These are phyloP conservation scores for Slavum lentiscoides DNA, from an alignment of 2,888 invertebrate genomes.

Conservation along the genomic window DNA sequence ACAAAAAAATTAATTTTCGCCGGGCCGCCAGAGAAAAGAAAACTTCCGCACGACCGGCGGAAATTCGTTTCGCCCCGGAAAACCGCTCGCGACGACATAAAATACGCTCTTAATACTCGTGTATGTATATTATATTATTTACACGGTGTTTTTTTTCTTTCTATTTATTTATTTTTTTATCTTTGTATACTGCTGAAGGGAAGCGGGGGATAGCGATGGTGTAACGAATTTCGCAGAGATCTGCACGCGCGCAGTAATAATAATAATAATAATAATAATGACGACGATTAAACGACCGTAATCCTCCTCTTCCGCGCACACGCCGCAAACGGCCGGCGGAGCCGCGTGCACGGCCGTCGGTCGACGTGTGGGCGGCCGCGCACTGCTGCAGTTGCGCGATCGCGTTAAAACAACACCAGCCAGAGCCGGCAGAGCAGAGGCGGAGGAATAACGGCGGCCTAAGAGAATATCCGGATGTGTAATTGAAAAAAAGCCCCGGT, in stretches of 20 bases:
- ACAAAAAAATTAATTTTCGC: no score
- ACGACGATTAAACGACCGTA: constrained; percentile 36
- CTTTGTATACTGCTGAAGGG: not conserved
- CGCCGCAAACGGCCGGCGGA: not conserved
- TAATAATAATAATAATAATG: not conserved
- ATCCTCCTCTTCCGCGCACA: constrained; percentile 2
- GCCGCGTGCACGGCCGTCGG: constrained; percentile 43
- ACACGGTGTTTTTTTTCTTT: not conserved
- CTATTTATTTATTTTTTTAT: not conserved
- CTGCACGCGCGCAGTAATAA: constrained; percentile 35
- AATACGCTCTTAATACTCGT: no score
- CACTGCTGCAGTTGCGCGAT: no score
- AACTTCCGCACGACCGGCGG: no score
- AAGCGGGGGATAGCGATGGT: no score
- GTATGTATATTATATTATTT: no score
- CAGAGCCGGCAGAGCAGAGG: no score
- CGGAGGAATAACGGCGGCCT: not conserved
- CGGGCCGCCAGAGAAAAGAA: no score
- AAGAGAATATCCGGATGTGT: constrained; percentile 25
- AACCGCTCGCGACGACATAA: no score
- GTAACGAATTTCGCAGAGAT: not conserved
- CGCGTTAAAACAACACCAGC: constrained; percentile 52
- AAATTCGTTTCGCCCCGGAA: no score
- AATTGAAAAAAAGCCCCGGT: constrained; percentile 36
- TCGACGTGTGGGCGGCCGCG: constrained; percentile 17